Base-by-base conservation (phyloP, 2,888 invertebrate species). In the Macrophya annulata region DNA sequence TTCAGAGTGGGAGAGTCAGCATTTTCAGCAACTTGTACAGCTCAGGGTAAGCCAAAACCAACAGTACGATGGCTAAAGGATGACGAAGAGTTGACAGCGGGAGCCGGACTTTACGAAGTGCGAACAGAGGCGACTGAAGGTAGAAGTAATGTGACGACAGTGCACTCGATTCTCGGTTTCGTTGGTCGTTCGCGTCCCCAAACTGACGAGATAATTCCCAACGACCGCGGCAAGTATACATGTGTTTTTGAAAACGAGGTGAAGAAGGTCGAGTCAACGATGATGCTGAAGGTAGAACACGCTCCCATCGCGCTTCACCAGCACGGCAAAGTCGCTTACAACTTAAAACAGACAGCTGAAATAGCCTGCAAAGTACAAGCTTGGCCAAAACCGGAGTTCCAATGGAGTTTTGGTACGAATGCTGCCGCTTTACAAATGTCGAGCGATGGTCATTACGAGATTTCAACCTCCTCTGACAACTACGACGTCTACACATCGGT, bases 201-300 rank as follows among this genome's bases (percentile, higher is more conserved):
- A 88, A 95, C 95, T 43, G 97, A 97, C 93, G 96, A 97, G 92
- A 94, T 98, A 85, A 94, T 97, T 82, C 97, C 98, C 0, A 96
- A 96, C 68, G 98, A 98, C 93, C 95, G 98, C 82, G 98, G 98
- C 76, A 96, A 97, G 83, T 99, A 98, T 93, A 96, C 97, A 3
- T 98, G 98, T 92, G 95, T 96, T 76, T 98, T 98, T 91, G 97
- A 97, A 92, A 98, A 98, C 92, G 98, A 98, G 94, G 98, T 98
- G 21, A 97, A 97, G 93, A 96, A 96, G 91, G 96, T 97, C 77
- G 98, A 98, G 92, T 97, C 98, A 12, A 97, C 97, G 87, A 98
- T 98, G 97, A 97, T 97, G 93, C 95, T 99, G 85, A 96, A 98
- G 91, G 98, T 98, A 90, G 98, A 98, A 95, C 98, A 98, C 93